A percentile compares a stretch with the other conserved stretches of the same genome.
Conservation (phyloP, 2,888 invertebrate genomes). For the Merodon equestris region DNA sequence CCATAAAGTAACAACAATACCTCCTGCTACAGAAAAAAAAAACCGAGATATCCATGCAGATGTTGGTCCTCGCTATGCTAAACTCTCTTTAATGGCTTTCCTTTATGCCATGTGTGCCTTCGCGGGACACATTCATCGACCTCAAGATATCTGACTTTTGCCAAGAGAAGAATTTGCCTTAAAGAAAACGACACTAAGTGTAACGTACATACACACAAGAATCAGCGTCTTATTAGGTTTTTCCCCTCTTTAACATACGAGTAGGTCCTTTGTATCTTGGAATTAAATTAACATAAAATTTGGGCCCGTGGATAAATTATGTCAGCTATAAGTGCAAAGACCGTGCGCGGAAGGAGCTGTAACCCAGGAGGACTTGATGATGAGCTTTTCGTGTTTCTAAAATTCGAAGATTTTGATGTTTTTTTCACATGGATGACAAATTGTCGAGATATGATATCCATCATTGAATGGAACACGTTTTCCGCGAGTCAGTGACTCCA, state of each 20-base stretch:
- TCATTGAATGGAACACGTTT: no score
- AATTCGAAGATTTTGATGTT: no score
- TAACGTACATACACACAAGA: no score
- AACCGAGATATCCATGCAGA: constrained; percentile 8
- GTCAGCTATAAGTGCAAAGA: no score
- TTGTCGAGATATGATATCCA: no score
- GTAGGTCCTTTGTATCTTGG: no score
- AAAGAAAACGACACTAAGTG: background rate
- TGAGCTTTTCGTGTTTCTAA: no score
- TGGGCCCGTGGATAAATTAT: no score
- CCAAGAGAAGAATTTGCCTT: background rate
- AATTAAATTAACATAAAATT: background rate
- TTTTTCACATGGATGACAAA: no score
- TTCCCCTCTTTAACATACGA: background rate
- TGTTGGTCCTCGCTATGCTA: constrained; percentile 6
- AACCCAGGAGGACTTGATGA: background rate
- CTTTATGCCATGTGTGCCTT: constrained; percentile 29
- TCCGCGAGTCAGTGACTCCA: no score
- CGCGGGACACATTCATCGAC: background rate
- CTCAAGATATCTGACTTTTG: background rate
- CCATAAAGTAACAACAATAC: constrained; percentile 3
- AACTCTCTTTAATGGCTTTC: constrained; percentile 33
- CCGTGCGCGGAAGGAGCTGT: no score
- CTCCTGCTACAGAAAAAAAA: constrained; percentile 10
- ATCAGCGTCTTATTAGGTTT: background rate